Evolutionary conservation across 2,113 vertebrate genomes (phyloP).

Genomic region (Callorhinus ursinus): DNA sequence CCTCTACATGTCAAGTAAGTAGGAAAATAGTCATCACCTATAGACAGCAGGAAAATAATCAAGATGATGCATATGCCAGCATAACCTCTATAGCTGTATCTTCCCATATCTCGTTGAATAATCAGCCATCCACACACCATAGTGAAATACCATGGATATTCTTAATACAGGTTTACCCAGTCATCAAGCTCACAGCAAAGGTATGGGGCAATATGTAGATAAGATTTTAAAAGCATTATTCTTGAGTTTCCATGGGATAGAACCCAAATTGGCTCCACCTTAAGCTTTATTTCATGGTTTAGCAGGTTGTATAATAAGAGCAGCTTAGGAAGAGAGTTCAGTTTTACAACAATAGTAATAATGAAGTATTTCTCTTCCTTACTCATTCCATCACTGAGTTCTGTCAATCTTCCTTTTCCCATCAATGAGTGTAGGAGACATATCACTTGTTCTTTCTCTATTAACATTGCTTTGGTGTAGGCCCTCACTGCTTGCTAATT

Average conservation of each 20-base stretch:
- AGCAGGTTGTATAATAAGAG: not conserved
- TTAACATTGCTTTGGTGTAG: accelerated
- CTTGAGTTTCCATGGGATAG: not conserved
- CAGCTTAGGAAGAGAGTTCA: not conserved
- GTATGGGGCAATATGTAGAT: not conserved
- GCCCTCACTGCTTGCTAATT: not conserved
- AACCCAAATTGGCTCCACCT: not conserved
- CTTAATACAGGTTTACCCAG: not conserved
- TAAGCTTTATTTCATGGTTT: not conserved
- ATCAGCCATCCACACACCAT: not conserved
- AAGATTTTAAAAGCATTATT: not conserved
- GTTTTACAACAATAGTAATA: not conserved
- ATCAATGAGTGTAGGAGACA: not conserved
- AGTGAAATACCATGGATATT: accelerated
- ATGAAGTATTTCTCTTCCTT: not conserved
- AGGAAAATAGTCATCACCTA: not conserved
- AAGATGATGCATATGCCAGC: not conserved
- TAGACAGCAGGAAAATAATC: not conserved
- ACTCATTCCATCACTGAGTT: not conserved
- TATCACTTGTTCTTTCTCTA: not conserved
- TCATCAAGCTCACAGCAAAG: not conserved
- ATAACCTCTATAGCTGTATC: accelerated
- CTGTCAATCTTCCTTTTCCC: not conserved
- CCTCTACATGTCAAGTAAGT: not conserved
- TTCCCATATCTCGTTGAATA: too few species aligned